phyloP scores from a whole-genome alignment of 1,140 invertebrate genomes.

The Drosophila obscura region DNA sequence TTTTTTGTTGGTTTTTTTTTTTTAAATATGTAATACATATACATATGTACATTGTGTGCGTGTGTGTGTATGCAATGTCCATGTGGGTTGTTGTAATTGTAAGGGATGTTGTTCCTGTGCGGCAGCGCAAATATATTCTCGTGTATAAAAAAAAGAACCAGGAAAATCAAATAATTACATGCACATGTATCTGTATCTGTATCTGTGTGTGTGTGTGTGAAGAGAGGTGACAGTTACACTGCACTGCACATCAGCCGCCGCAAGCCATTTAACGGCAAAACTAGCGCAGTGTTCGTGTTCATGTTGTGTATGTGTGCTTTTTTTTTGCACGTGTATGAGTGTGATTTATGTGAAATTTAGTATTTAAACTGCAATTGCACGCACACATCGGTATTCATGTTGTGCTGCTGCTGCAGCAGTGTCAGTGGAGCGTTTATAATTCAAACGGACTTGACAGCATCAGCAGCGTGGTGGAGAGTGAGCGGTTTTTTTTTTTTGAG shows the following conservation, averaged over 20 bases:
- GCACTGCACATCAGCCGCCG: conserved; percentile 42
- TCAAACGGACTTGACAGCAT: too few relatives aligned
- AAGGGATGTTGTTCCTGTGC: conserved; percentile 39
- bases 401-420: too few relatives aligned
- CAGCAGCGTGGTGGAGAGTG: too few relatives aligned
- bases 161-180: conserved; percentile 25
- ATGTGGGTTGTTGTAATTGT: conserved; percentile 11
- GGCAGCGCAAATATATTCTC: conserved; percentile 11
- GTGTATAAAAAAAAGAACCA: conserved; percentile 27
- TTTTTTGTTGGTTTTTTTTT: conserved; percentile 27
- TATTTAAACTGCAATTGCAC: too few relatives aligned
- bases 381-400: too few relatives aligned
- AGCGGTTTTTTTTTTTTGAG: background rate
- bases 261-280: too few relatives aligned
- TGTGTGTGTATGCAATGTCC: conserved; percentile 37
- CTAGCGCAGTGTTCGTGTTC: too few relatives aligned
- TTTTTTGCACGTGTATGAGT: too few relatives aligned
- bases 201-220: conserved; percentile 18
- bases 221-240: conserved; percentile 37
- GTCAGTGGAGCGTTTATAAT: too few relatives aligned
- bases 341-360: too few relatives aligned
- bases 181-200: conserved; percentile 27
- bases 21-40: conserved; percentile 19
- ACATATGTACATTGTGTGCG: conserved; percentile 5
- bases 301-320: too few relatives aligned